phyloP scores from a whole-genome alignment of 2,888 invertebrate genomes.

The Sphecodes monilicornis region DNA sequence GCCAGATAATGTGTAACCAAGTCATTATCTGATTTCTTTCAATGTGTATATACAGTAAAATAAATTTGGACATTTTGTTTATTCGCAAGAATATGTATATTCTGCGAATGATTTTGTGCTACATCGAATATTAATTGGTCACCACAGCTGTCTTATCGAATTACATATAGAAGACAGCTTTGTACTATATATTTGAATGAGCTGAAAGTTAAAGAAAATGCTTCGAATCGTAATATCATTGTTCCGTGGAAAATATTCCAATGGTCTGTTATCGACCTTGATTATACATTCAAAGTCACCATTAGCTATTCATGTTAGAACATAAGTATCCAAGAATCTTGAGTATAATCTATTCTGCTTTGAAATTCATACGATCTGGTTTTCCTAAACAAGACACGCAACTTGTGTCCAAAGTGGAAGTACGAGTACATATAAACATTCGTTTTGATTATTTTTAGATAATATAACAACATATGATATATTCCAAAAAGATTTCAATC shows the following conservation, averaged over 20 bases:
- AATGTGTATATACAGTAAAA: neutral
- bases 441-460: neutral
- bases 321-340: neutral
- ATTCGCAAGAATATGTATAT: neutral
- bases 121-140: neutral
- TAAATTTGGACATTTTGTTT: neutral
- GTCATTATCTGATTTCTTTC: neutral
- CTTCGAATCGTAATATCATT: neutral
- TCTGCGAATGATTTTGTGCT: neutral
- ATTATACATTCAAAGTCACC: slow-evolving; percentile 23
- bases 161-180: neutral
- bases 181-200: neutral
- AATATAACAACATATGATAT: neutral
- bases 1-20: neutral
- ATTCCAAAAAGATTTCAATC: neutral
- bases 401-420: neutral
- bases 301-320: neutral
- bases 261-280: neutral
- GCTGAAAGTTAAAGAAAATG: neutral
- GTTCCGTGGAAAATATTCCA: slow-evolving; percentile 13
- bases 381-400: neutral
- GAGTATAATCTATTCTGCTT: neutral
- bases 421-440: neutral
- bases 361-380: neutral
- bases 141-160: neutral